Base-by-base conservation (phyloP, 2,113 vertebrate genomes). In the Cavia aperea region DNA sequence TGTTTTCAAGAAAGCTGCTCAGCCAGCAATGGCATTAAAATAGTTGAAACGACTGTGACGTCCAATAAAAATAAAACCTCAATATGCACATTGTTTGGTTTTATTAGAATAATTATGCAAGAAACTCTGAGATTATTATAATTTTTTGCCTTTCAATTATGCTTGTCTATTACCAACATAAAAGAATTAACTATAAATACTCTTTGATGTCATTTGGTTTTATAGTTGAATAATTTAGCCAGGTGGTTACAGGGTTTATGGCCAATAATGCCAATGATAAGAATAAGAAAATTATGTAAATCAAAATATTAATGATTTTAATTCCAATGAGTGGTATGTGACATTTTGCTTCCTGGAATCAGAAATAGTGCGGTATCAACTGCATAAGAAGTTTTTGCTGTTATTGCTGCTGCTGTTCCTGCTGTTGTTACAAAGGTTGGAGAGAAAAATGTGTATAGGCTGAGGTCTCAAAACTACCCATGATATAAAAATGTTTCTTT, bases 21-120 rank as follows among this genome's bases (percentile, higher is more conserved):
- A 85, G n/a, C 9, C 63, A 78, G 9, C 23, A 70, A 13, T 81
- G 21, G 86, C 70, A 73, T 78, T 70, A 23, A 9, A 88, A 60
- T 18, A 51, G 39, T 91, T 83, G 46, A 91, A 78, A 85, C 36
- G 4, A 60, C 18, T 89, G 36, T 4, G 11, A 81, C 77, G 88
- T 75, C 29, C 12, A 84, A 84, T 84, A 51, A 51, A 96, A 93
- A 51, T 5, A 85, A 93, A 92, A 70, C 49, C 26, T 36, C 60
- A 92, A 29, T 4, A 77, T 43, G 21, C 8, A 23, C 0, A 51
- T 85, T 60, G 94, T 54, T 86, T 88, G 43, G 8, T 90, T 89
- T 92, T 81, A 46, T 94, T 87, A 91, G 31, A 23, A 86, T 72
- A 94, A 89, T 96, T 90, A 78, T 85, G 66, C 46, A 88, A 81